Percentiles rank a stretch among this genome's conserved stretches.
Evolutionary conservation across 1,140 invertebrate genomes (phyloP).

Genomic region (Sipha flava): DNA sequence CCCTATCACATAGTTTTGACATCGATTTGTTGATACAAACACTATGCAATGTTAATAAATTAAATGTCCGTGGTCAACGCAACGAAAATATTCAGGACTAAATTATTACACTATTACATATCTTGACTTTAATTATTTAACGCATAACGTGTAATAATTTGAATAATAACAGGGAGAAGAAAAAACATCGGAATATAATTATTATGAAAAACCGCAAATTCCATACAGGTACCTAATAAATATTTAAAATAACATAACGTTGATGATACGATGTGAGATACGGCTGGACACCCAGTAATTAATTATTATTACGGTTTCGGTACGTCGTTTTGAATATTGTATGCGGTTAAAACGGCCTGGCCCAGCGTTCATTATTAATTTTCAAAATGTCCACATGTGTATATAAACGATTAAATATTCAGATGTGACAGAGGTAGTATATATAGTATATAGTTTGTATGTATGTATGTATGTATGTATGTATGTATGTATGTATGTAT

Average conservation of each 20-base stretch:
- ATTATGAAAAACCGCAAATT: constrained; percentile 16
- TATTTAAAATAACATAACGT: constrained; percentile 21
- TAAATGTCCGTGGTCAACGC: too few species aligned
- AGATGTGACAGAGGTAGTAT: not conserved
- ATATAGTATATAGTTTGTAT: not conserved
- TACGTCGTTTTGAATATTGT: constrained; percentile 31
- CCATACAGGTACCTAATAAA: not conserved
- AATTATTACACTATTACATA: too few species aligned
- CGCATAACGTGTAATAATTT: not conserved
- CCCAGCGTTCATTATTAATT: constrained; percentile 21
- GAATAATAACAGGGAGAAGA: not conserved
- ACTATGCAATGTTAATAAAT: too few species aligned
- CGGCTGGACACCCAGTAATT: constrained; percentile 14
- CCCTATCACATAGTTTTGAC: too few species aligned
- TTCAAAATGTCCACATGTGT: constrained; percentile 16
- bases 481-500: too few species aligned
- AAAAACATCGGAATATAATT: not conserved
- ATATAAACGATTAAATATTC: constrained; percentile 23
- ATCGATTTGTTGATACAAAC: too few species aligned
- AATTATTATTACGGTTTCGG: constrained; percentile 31
- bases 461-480: too few species aligned
- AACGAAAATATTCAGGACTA: too few species aligned
- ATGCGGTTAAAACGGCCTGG: constrained; percentile 16
- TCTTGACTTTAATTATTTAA: too few species aligned
- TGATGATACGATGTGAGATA: constrained; percentile 16